Evolutionary conservation across 2,888 invertebrate species (phyloP), one percentile per base, ranked within the genome.

Genomic region (Orthosia cruda): DNA sequence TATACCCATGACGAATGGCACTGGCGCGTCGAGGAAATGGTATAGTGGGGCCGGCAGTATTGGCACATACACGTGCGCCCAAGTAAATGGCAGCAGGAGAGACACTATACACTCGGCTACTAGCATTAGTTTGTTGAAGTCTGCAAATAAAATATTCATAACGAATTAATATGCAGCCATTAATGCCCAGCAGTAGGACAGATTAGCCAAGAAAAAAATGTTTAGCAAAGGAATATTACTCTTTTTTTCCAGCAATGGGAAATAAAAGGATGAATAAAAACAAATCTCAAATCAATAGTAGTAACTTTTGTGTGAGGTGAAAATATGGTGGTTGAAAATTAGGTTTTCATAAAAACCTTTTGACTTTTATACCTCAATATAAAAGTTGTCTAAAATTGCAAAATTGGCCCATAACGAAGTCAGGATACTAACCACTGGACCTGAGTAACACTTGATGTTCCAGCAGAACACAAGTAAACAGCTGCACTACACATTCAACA

Each of bases 51-150:
- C 98, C 1, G 99, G 99, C 89, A 99, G 97, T 91, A 99, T 99
- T 47, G 99, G 99, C 77, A 99, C 99, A 95, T 99, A 99, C 4
- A 99, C 99, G 94, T 99, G 99, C 69, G 99, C 99, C 99, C 99
- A 99, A 45, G 98, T 97, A 93, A 99, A 99, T 2, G 99, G 99
- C 91, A 99, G 98, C 55, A 99, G 96, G 40, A 99, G 97, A 0
- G 98, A 97, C 4, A 98, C 98, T 87, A 99, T 97, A 89, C 99
- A 98, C 95, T 99, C 99, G 9, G 99, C 99, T 20, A 99, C 99
- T 83, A 99, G 97, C 99, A 99, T 99, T 88, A 99, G 96, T 92
- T 98, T 98, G 96, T 99, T 99, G 95, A 98, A 99, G 97, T 99
- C 99, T 98, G 97, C 23, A 71, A 71, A 61, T 20, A 58, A 58